A percentile compares a stretch with the other conserved stretches of the same genome.
phyloP scores from a whole-genome alignment of 2,797 vertebrate species.

The Betta splendens region DNA sequence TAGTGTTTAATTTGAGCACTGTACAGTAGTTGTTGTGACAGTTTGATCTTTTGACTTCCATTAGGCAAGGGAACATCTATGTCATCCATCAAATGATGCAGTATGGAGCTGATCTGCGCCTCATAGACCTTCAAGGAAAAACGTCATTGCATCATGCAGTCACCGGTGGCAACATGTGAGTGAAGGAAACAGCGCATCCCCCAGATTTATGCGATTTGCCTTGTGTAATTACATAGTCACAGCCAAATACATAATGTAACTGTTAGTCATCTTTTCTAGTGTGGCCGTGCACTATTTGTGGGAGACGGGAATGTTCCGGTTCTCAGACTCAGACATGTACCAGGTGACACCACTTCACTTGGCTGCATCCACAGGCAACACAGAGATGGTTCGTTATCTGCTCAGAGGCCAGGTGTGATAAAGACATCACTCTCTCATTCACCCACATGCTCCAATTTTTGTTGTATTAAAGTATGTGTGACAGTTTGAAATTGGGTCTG shows the following conservation, averaged over 20 bases:
- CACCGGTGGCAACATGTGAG: slow-evolving; percentile 84
- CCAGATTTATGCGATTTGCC: neutral
- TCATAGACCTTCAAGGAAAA: slow-evolving; percentile 79
- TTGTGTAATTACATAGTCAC: neutral
- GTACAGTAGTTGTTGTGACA: neutral
- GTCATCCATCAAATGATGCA: slow-evolving; percentile 84
- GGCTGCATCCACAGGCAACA: slow-evolving; percentile 82
- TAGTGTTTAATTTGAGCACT: neutral
- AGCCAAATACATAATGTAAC: slow-evolving; percentile 1
- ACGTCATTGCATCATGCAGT: slow-evolving; percentile 83
- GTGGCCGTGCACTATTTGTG: slow-evolving; percentile 83
- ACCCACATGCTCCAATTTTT: neutral
- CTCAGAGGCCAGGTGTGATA: slow-evolving; percentile 75
- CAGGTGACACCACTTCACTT: slow-evolving; percentile 81
- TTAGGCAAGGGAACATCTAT: slow-evolving; percentile 82
- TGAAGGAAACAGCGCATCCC: slow-evolving; percentile 17
- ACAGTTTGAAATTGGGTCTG: too few species aligned
- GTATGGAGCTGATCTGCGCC: slow-evolving; percentile 77
- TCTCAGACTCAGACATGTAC: slow-evolving; percentile 81
- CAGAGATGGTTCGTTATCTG: slow-evolving; percentile 80
- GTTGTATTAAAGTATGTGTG: neutral
- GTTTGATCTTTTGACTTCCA: slow-evolving; percentile 12
- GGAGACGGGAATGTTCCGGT: slow-evolving; percentile 83
- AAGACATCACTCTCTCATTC: neutral
- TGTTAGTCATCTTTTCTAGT: slow-evolving; percentile 44